phyloP scores from a whole-genome alignment of 2,797 vertebrate species.

The Sternarchorhynchus goeldii region DNA sequence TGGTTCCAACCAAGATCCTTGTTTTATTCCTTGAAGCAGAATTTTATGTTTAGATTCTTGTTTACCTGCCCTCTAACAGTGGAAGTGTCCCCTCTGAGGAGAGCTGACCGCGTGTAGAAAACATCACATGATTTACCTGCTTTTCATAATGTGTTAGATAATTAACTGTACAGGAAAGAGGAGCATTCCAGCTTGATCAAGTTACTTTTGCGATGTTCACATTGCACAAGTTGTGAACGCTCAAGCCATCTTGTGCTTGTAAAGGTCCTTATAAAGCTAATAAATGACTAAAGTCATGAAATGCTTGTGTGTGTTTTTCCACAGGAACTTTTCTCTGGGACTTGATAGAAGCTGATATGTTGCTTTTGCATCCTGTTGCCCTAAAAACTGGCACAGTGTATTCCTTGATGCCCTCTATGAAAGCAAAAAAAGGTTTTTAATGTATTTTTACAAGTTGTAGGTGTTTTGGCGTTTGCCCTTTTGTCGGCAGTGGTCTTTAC shows the following conservation, averaged over 20 bases:
- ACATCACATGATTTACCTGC: conserved; percentile 8
- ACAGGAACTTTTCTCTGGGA: too few relatives aligned
- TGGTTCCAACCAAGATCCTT: neutral
- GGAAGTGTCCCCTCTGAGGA: conserved; percentile 10
- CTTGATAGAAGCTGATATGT: too few relatives aligned
- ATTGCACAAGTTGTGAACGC: conserved; percentile 17
- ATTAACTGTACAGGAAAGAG: neutral
- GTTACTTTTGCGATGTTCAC: conserved; percentile 30
- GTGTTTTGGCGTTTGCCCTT: too few relatives aligned
- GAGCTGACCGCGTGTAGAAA: neutral
- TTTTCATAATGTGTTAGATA: conserved; percentile 7
- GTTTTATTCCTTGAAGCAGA: conserved; percentile 1
- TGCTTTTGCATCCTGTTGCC: too few relatives aligned
- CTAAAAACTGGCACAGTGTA: too few relatives aligned
- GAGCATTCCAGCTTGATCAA: conserved; percentile 22
- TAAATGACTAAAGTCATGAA: conserved; percentile 32
- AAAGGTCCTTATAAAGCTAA: conserved; percentile 20
- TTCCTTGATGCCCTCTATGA: too few relatives aligned
- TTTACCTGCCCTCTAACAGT: neutral
- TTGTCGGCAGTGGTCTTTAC: too few relatives aligned
- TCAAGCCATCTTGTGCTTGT: conserved; percentile 22
- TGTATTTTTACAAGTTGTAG: too few relatives aligned
- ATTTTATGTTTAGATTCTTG: neutral
- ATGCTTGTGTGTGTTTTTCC: neutral
- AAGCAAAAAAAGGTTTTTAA: too few relatives aligned